Evolutionary conservation across 2,113 vertebrate species (phyloP).

Genomic region (Phycodurus eques): DNA sequence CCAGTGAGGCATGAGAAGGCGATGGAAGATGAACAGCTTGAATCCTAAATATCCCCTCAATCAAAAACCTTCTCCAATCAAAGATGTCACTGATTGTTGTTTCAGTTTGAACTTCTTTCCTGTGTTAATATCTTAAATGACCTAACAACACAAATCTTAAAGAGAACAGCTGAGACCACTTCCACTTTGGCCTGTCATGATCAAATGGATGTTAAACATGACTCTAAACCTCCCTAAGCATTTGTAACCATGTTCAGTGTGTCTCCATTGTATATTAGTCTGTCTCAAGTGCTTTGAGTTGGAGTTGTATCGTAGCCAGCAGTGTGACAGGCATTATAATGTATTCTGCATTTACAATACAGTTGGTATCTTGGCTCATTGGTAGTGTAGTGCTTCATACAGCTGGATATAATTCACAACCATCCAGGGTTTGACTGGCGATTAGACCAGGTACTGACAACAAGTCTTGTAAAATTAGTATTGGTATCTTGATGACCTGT

Average conservation of each 20-base stretch:
- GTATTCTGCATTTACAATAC: background rate
- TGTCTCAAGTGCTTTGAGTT: background rate
- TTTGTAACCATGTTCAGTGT: background rate
- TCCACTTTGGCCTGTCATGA: background rate
- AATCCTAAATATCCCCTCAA: background rate
- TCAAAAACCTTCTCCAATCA: background rate
- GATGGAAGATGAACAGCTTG: slow-evolving; percentile 6
- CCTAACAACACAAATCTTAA: background rate
- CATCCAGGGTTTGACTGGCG: too few species aligned
- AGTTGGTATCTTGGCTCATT: background rate
- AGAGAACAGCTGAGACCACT: background rate
- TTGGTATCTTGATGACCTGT: too few species aligned
- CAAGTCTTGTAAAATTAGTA: too few species aligned
- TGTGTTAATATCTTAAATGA: background rate
- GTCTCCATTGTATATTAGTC: background rate
- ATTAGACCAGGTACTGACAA: background rate
- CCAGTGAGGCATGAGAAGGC: slow-evolving; percentile 26
- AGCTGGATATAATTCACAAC: background rate
- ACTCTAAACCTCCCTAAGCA: background rate
- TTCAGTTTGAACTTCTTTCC: background rate
- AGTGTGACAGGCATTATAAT: background rate
- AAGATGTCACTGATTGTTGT: background rate
- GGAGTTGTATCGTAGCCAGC: background rate
- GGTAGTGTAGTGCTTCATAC: background rate
- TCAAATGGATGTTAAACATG: background rate